Evolutionary conservation across 2,888 invertebrate species (phyloP), one percentile per base, ranked within the genome.

Genomic region (Tanytarsus gracilentus): DNA sequence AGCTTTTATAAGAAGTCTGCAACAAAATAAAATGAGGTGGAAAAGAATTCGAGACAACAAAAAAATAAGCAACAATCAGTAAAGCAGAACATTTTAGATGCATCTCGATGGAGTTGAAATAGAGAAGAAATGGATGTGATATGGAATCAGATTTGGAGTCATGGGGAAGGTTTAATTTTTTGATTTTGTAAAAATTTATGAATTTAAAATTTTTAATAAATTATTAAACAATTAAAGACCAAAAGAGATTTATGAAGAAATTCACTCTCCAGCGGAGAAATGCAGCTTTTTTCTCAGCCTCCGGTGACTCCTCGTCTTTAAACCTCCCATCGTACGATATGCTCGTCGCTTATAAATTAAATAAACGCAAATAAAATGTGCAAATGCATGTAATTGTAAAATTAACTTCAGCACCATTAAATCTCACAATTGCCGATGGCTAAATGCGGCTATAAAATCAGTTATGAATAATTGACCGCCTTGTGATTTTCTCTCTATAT

Each of bases 321-420:
- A 44, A 21, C 9, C 21, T 44, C 36, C 36, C 21, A 11, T 48
- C 18, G 18, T 16, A 26, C 23, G 16, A 8, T 21, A 11, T 11
- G 4, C 1, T 6, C 16, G n/a, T 16, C 36, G 36, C n/a, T 14
- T 51, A 29, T 51, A 25, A 51, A 51, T 51, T 51, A 51, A 51
- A 51, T 51, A 51, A n/a, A 51, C 29, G 51, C 6, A 25, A 51
- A 51, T 51, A 51, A n/a, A 51, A 36, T 36, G 36, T 51, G 51
- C 29, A 16, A n/a, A 51, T 16, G 25, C 51, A 51, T 51, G 51
- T 51, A 51, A 51, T 51, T 51, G 51, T 27, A 27, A 9, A 51
- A 51, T 51, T 51, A 25, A 27, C 51, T 51, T 36, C 27, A 51
- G 51, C 50, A 7, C 51, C 27, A 51, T 51, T 51, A 51, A 51